Evolutionary conservation across 2,888 invertebrate genomes (phyloP), one percentile per base, ranked within the genome.

Genomic region (Leuctra nigra): DNA sequence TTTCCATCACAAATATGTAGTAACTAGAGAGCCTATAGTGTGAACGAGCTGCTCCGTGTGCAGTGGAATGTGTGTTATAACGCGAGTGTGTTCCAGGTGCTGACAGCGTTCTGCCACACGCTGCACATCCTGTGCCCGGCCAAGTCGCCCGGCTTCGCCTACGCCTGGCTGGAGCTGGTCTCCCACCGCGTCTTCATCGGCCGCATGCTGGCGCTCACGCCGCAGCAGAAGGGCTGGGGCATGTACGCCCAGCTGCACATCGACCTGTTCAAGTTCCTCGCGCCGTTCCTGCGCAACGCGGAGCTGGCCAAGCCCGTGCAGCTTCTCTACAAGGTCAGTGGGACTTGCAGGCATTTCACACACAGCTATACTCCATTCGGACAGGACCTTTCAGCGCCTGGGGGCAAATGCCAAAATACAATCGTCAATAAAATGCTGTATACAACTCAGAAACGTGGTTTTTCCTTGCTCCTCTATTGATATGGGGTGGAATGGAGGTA

Each of bases 121-220:
- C 81, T 97, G 63, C 95, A 96, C 68, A 88, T 96, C 64, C 77
- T 99, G 62, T 81, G 94, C 56, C 99, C 99, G 9, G 83, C 86
- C 46, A 87, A 92, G 65, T 95, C 93, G 0, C 95, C 99, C 0
- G 96, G 93, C 0, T 99, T 99, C 73, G 90, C 95, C 57, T 99
- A 93, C 72, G 93, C 98, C 1, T 99, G 99, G 99, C 76, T 99
- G 57, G 99, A 99, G 73, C 77, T 99, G 47, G 90, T 99, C 38
- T 95, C 97, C 0, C 98, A 99, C 73, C 82, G 98, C 55, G 88
- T 93, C 1, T 98, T 98, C 73, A 87, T 99, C 68, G 95, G 94
- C 54, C 80, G 94, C 55, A 91, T 98, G 75, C 77, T 98, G 24
- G 93, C 93, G 0, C 83, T 87, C 57, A 90, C 91, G 11, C 90